Base-by-base conservation (phyloP, 2,797 vertebrate species). In the Vireo griseus region DNA sequence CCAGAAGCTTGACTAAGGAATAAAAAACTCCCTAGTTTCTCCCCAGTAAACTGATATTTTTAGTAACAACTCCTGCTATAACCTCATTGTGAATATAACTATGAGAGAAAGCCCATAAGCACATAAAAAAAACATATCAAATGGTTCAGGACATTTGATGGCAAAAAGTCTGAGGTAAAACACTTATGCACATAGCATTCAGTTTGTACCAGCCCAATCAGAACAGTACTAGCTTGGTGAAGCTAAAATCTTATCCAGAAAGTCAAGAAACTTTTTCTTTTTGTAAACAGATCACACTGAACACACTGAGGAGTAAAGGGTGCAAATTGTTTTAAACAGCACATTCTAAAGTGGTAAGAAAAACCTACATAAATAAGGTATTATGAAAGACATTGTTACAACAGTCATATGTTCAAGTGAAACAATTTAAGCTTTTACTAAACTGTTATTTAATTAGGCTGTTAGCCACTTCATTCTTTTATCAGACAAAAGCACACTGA, bases 151-250 rank as follows among this genome's bases (percentile, higher is more conserved):
- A 76, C 22, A 67, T 37, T 45, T 22, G 28, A 62, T 7, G 5
- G 17, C 17, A 78, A 44, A 29, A 68, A 19, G 24, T 10, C 26
- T 61, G 35, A 86, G 13, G 25, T 10, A 50, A 69, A 93, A 84
- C 0, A 0, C 6, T 17, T 17, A 65, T 6, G 5, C 18, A 35
- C 4, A 28, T 0, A 54, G 11, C 5, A 40, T 29, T 50, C 25
- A 31, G 5, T 65, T 78, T 78, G 45, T 48, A 78, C 26, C 62
- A 88, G 15, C 6, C n/a, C 31, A 48, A 2, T 40, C 25, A 54
- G 11, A 86, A 51, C 11, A 73, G 21, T 16, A 52, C 9, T 33
- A 50, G 8, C 16, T 39, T 24, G 25, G 7, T 11, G 14, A 81
- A 40, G 13, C n/a, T 66, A 47, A 29, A 79, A 48, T 40, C 7